Evolutionary conservation across 2,888 invertebrate genomes (phyloP).

Genomic region (Cosmopolites sordidus): DNA sequence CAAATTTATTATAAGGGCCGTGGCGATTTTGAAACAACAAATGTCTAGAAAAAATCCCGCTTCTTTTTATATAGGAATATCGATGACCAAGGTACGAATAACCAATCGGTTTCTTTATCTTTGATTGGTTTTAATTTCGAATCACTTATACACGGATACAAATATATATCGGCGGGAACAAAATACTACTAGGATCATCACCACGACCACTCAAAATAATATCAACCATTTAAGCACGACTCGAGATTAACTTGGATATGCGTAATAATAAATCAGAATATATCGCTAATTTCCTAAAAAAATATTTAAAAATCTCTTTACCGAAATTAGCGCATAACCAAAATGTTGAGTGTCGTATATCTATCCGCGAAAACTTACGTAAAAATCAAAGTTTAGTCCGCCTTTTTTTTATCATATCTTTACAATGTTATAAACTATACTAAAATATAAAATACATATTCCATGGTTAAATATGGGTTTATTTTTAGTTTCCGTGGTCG

Average conservation of each 20-base stretch:
- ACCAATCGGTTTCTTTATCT: no score
- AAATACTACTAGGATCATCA: not conserved
- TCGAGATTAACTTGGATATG: not conserved
- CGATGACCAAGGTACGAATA: no score
- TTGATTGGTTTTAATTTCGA: no score
- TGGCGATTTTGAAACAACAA: no score
- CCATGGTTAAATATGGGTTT: not conserved
- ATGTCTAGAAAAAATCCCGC: no score
- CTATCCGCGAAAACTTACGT: no score
- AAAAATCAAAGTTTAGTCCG: no score
- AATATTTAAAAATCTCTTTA: constrained; percentile 11
- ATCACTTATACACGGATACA: no score
- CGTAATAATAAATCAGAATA: not conserved
- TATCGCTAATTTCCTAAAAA: constrained; percentile 9
- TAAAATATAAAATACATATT: not conserved
- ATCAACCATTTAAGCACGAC: not conserved
- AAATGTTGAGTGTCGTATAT: no score
- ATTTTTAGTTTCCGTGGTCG: not conserved
- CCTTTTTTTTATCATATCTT: no score
- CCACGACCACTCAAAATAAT: not conserved
- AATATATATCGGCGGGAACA: not conserved
- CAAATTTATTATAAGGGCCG: no score
- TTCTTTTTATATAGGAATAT: no score
- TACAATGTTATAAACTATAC: not conserved
- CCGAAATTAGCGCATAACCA: constrained; percentile 5